A percentile compares a stretch with the other conserved stretches of the same genome.
phyloP scores from a whole-genome alignment of 2,888 invertebrate species.

The Dendrolimus pini region DNA sequence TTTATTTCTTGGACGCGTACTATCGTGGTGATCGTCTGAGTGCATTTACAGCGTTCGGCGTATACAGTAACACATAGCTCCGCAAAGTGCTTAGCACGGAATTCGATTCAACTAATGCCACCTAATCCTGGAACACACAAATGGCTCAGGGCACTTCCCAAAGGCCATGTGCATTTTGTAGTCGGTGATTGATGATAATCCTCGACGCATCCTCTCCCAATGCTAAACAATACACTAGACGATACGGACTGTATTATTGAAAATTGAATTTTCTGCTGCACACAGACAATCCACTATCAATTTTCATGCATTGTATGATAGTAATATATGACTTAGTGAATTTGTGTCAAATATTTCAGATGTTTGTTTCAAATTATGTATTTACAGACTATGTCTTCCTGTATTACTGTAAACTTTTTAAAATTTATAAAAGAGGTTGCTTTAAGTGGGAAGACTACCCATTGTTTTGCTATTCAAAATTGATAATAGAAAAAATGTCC shows the following conservation, averaged over 20 bases:
- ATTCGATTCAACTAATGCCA: conserved; percentile 72
- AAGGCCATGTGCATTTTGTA: conserved; percentile 66
- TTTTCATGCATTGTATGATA: conserved; percentile 11
- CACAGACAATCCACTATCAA: neutral
- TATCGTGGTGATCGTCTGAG: conserved; percentile 20
- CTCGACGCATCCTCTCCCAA: conserved; percentile 32
- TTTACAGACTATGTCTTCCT: no score
- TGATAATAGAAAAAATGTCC: no score
- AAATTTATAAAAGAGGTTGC: no score
- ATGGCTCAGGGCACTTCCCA: conserved; percentile 58
- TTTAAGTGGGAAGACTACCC: no score
- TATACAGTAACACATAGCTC: conserved; percentile 53
- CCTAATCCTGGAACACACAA: conserved; percentile 65
- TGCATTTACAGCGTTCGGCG: conserved; percentile 27
- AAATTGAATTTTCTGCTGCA: no score
- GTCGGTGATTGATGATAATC: conserved; percentile 72
- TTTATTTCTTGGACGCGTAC: conserved; percentile 19
- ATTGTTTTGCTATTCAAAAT: no score
- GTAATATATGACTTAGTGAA: no score
- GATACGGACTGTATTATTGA: neutral
- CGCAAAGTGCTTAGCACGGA: conserved; percentile 66
- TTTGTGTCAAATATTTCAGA: no score
- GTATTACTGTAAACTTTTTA: no score
- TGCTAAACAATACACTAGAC: neutral
- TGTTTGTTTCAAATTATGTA: no score